Evolutionary conservation across 2,888 invertebrate genomes (phyloP), one percentile per base, ranked within the genome.

Genomic region (Sesia apiformis): DNA sequence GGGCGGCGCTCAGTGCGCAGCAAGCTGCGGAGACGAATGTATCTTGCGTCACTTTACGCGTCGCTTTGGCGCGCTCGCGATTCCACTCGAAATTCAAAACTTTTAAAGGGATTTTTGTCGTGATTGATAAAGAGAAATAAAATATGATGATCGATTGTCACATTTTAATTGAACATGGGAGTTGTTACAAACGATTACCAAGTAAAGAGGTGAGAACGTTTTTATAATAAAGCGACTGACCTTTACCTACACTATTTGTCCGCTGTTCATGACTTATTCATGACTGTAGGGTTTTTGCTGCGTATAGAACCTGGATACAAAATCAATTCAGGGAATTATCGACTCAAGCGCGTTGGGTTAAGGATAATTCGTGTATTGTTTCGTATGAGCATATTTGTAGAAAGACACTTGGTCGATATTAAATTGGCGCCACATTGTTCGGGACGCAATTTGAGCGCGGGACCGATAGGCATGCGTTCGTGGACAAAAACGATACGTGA

Each of bases 241-340:
- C 86, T 87, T 83, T 84, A 76, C 69, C 70, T 71, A 70, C 71
- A 81, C 81, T 86, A 85, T 86, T 86, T 84, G 85, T 85, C 84
- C 84, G 74, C 73, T 60, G 58, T 71, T 81, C 81, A 87, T 88
- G 81, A 76, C 72, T 87, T 78, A 87, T 87, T 84, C 86, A 87
- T 82, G 77, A 72, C 60, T 67, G 62, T 60, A 61, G 72, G 64
- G 71, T 81, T 84, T 83, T 84, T 84, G 79, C 80, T 60, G 66
- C 46, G 46, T 46, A 23, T 23, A 8, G 46, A n/a, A 46, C 46
- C 46, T 46, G 8, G 46, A 46, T 46, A 46, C 46, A 23, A 46
- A 46, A 46, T 46, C 46, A 46, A 46, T 46, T 8, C 52, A 49
- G 7, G 8, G 55, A 38, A 61, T 56, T 62, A 61, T 63, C 58